A percentile compares a stretch with the other conserved stretches of the same genome.
Evolutionary conservation across 2,113 vertebrate species (phyloP).

Genomic region (Poecilia latipinna): DNA sequence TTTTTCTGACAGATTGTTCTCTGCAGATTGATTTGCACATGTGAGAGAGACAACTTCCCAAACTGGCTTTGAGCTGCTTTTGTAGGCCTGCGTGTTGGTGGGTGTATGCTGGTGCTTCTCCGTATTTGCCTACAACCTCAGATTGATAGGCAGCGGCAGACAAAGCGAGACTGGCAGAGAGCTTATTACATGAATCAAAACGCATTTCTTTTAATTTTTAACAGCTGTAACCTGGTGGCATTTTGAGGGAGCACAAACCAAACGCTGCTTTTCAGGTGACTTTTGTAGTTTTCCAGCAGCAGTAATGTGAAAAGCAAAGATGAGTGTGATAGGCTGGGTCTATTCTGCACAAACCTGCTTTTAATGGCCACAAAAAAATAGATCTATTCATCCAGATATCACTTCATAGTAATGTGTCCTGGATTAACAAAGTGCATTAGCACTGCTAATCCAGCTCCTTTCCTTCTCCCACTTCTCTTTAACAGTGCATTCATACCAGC

Average conservation of each 20-base stretch:
- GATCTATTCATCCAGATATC: too few relatives aligned
- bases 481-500: too few relatives aligned
- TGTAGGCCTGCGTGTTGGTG: conserved; percentile 13
- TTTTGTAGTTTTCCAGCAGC: conserved; percentile 55
- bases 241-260: conserved; percentile 62
- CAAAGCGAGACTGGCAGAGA: conserved; percentile 31
- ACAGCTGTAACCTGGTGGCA: conserved; percentile 65
- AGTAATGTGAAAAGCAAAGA: conserved; percentile 38
- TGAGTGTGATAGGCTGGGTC: conserved; percentile 8
- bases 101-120: conserved; percentile 1
- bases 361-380: not conserved
- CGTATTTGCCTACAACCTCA: conserved; percentile 14
- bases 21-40: conserved; percentile 80
- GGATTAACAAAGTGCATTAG: too few relatives aligned
- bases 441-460: too few relatives aligned
- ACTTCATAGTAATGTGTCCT: too few relatives aligned
- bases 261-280: conserved; percentile 66
- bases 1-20: conserved; percentile 84
- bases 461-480: too few relatives aligned
- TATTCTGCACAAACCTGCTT: conserved; percentile 27
- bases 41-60: conserved; percentile 70
- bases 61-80: conserved; percentile 43
- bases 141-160: conserved; percentile 17
- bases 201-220: conserved; percentile 30
- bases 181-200: conserved; percentile 70